Evolutionary conservation across 1,140 invertebrate species (phyloP).

Genomic region (Drosophila quadrilineata): DNA sequence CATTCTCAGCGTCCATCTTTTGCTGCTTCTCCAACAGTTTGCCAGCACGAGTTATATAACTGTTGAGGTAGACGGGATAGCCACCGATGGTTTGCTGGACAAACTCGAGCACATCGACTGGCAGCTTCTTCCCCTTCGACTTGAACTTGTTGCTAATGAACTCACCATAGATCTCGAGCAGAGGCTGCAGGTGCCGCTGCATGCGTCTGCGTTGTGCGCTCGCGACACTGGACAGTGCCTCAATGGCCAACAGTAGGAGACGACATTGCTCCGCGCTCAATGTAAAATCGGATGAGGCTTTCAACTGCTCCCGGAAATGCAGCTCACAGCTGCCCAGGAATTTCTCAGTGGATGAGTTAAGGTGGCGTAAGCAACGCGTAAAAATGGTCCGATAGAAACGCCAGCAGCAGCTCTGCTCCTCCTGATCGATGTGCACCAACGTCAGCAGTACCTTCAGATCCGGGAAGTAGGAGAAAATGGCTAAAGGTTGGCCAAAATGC

Average conservation of each 20-base stretch:
- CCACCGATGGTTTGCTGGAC: conserved; percentile 49
- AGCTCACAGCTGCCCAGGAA: conserved; percentile 44
- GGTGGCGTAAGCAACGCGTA: conserved; percentile 47
- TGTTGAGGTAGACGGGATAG: conserved; percentile 51
- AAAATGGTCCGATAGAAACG: conserved; percentile 57
- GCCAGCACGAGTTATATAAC: conserved; percentile 48
- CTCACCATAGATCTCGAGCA: conserved; percentile 59
- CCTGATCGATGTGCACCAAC: conserved; percentile 25
- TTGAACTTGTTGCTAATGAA: conserved; percentile 57
- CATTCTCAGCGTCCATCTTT: background rate
- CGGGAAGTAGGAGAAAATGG: conserved; percentile 41
- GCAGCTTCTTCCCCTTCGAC: conserved; percentile 44
- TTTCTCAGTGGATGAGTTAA: conserved; percentile 28
- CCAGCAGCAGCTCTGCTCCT: conserved; percentile 16
- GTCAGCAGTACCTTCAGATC: conserved; percentile 31
- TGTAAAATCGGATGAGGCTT: background rate
- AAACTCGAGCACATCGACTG: conserved; percentile 43
- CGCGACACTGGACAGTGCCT: conserved; percentile 43
- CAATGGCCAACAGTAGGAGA: conserved; percentile 61
- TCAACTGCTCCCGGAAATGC: conserved; percentile 24
- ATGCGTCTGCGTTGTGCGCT: conserved; percentile 44
- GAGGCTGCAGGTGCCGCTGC: conserved; percentile 53
- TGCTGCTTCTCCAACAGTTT: conserved; percentile 2
- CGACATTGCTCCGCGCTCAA: conserved; percentile 22
- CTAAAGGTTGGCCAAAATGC: conserved; percentile 56